A percentile compares a stretch with the other conserved stretches of the same genome.
phyloP scores from a whole-genome alignment of 1,140 invertebrate genomes.

The Scylla paramamosain region DNA sequence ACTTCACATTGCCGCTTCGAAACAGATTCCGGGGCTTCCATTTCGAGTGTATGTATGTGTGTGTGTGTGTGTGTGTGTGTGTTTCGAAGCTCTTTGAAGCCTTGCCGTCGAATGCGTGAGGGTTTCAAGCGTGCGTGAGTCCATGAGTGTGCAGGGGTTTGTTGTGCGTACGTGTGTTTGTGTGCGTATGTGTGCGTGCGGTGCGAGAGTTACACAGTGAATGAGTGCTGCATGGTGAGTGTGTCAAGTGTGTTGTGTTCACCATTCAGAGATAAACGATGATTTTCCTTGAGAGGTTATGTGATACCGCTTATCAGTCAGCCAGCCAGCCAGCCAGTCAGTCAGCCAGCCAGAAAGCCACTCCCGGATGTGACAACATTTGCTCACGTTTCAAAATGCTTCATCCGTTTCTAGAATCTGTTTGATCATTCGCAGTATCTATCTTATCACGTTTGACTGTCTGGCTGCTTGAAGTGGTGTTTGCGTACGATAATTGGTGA shows the following conservation, averaged over 20 bases:
- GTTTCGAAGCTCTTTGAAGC: too few species aligned
- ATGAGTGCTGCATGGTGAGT: background rate
- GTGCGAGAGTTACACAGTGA: background rate
- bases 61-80: too few species aligned
- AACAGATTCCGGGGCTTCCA: too few species aligned
- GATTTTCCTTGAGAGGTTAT: background rate
- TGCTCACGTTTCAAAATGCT: background rate
- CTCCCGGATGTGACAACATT: background rate
- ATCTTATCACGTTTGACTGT: too few species aligned
- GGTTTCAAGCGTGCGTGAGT: too few species aligned
- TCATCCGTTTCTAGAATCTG: background rate
- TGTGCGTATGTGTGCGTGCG: background rate
- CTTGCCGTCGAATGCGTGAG: too few species aligned
- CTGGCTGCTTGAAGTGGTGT: too few species aligned
- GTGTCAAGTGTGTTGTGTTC: conserved; percentile 12
- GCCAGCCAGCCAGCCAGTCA: background rate
- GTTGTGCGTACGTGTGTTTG: background rate
- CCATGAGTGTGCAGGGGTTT: too few species aligned
- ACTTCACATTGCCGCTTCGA: too few species aligned
- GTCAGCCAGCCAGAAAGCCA: background rate
- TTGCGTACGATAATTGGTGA: too few species aligned
- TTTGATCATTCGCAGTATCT: too few species aligned
- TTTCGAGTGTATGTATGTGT: too few species aligned
- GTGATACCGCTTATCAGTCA: background rate
- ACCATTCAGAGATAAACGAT: background rate